phyloP scores from a whole-genome alignment of 2,888 invertebrate genomes.

The Danaus chrysippus region DNA sequence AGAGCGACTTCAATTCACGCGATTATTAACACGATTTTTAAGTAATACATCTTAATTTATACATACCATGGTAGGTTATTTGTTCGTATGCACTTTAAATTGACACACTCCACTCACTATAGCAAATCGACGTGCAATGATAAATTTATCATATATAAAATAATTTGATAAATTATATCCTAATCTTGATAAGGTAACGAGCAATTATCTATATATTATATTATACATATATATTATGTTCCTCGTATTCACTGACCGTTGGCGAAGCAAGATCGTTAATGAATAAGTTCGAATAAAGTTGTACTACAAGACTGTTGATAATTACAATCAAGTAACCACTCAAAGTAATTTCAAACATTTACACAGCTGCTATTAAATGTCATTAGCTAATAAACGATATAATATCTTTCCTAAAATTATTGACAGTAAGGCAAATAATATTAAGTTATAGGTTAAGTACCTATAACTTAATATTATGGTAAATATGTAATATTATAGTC shows the following conservation, averaged over 20 bases:
- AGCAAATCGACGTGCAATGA: constrained; percentile 50
- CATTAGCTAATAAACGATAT: neutral
- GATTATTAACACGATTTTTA: no score
- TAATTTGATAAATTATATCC: constrained; percentile 52
- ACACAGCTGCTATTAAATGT: constrained; percentile 1
- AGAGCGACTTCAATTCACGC: no score
- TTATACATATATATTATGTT: constrained; percentile 4
- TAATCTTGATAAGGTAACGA: constrained; percentile 42
- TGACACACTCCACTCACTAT: constrained; percentile 30
- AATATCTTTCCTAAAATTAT: neutral
- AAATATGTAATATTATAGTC: no score
- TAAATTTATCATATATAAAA: constrained; percentile 37
- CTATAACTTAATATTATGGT: no score
- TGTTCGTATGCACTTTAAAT: constrained; percentile 13
- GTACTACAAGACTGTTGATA: constrained; percentile 8
- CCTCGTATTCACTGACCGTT: constrained; percentile 16
- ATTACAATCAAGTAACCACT: constrained; percentile 20
- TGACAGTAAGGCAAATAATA: no score
- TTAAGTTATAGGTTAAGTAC: no score
- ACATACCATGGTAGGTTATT: constrained; percentile 18
- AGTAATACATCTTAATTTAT: neutral
- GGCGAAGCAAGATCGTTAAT: constrained; percentile 12
- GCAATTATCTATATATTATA: constrained; percentile 12
- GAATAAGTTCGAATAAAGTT: constrained; percentile 17
- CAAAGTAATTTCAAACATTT: constrained; percentile 6